phyloP scores from a whole-genome alignment of 2,797 vertebrate genomes.

The Echeneis naucrates region DNA sequence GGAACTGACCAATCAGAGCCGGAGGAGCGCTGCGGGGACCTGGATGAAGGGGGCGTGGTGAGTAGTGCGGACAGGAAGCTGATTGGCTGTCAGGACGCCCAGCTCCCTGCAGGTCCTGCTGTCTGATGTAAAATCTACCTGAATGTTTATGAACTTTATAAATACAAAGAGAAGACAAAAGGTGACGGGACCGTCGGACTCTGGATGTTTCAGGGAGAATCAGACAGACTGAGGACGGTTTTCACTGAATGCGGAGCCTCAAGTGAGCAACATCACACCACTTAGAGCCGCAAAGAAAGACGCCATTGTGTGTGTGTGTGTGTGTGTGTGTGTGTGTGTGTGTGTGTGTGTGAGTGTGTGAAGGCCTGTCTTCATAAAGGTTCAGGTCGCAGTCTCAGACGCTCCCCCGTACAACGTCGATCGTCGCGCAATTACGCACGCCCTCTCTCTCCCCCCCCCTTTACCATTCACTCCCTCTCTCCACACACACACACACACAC shows the following conservation, averaged over 20 bases:
- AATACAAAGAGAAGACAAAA: constrained; percentile 27
- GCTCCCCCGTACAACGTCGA: constrained; percentile 42
- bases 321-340: constrained; percentile 27
- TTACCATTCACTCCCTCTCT: constrained; percentile 36
- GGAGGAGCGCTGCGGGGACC: not conserved
- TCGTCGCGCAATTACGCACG: constrained; percentile 73
- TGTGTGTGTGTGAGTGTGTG: constrained; percentile 30
- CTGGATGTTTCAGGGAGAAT: no score
- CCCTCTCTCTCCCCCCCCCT: constrained; percentile 53
- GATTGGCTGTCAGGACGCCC: constrained; percentile 71
- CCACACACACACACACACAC: constrained; percentile 60
- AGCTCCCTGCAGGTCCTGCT: constrained; percentile 20
- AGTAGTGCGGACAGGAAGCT: constrained; percentile 62
- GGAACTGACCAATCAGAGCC: constrained; percentile 66
- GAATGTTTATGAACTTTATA: constrained; percentile 26
- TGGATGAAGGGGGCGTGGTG: constrained; percentile 52
- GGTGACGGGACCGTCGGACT: not conserved
- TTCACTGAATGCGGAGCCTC: not conserved
- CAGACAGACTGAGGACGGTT: not conserved
- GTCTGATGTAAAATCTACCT: constrained; percentile 19
- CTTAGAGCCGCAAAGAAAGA: constrained; percentile 23
- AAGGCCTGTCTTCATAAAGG: constrained; percentile 32
- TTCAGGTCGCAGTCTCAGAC: constrained; percentile 22
- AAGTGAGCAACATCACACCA: not conserved
- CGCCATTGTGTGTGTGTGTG: constrained; percentile 25